Conservation (phyloP, 92 coral and sea anemone genomes). For the Chrysogorgia sp. region DNA sequence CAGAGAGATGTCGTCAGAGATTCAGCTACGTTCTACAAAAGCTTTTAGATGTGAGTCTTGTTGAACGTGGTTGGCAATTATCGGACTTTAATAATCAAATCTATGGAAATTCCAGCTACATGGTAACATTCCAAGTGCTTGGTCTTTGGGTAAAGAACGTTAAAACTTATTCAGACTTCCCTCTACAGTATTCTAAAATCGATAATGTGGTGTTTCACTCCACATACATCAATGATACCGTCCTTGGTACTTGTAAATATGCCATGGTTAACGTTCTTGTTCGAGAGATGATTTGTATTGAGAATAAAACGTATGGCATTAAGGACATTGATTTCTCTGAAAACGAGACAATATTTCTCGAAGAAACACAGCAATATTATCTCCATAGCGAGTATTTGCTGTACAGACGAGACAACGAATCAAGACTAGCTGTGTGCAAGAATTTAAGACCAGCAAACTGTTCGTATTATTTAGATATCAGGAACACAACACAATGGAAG, state of each 20-base stretch:
- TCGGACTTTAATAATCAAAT: no score
- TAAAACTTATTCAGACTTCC: no score
- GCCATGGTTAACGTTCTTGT: neutral
- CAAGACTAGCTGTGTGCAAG: neutral
- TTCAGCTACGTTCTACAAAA: neutral
- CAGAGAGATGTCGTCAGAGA: neutral
- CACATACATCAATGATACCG: neutral
- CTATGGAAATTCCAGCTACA: no score
- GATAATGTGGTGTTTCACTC: no score
- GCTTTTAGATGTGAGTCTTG: neutral
- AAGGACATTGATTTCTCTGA: neutral
- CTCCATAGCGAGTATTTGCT: neutral
- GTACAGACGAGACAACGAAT: neutral
- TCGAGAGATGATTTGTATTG: neutral
- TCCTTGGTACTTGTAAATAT: neutral
- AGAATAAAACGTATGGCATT: neutral
- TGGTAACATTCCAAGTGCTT: no score
- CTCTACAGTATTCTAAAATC: no score
- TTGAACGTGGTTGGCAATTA: no score
- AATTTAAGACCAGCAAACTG: neutral
- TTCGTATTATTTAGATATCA: neutral
- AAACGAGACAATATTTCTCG: neutral
- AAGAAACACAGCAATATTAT: neutral
- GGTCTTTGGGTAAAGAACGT: no score
- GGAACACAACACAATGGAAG: neutral